Evolutionary conservation across 2,888 invertebrate species (phyloP).

Genomic region (Megaustenia siamemsis): DNA sequence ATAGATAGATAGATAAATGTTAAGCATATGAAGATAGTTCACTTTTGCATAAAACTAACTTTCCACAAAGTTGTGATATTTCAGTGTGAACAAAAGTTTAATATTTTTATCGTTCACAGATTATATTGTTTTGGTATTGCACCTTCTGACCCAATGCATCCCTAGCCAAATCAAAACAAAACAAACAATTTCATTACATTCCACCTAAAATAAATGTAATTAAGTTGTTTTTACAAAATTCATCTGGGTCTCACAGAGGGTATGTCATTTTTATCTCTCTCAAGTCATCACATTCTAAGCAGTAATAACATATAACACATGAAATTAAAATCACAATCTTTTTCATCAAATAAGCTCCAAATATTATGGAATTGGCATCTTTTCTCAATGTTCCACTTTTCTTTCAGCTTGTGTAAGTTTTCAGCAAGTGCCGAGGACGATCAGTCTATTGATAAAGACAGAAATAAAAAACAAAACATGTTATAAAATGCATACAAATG

Average conservation of each 20-base stretch:
- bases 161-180: no score
- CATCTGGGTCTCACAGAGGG: neutral
- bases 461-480: neutral
- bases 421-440: slow-evolving; percentile 68
- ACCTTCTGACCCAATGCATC: no score
- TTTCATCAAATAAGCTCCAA: neutral
- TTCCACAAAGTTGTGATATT: neutral
- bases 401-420: slow-evolving; percentile 62
- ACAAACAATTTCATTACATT: no score
- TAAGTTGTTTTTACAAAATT: neutral
- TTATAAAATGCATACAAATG: neutral
- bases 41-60: neutral
- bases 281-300: neutral
- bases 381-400: neutral
- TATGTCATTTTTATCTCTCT: neutral
- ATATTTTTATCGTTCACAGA: no score
- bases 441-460: slow-evolving; percentile 65
- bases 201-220: neutral
- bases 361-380: neutral
- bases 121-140: no score
- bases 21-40: neutral
- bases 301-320: neutral
- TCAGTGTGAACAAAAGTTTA: neutral
- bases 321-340: neutral
- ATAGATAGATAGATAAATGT: no score